Conservation (phyloP, 1,140 invertebrate species). For the Heliconius nattereri region DNA sequence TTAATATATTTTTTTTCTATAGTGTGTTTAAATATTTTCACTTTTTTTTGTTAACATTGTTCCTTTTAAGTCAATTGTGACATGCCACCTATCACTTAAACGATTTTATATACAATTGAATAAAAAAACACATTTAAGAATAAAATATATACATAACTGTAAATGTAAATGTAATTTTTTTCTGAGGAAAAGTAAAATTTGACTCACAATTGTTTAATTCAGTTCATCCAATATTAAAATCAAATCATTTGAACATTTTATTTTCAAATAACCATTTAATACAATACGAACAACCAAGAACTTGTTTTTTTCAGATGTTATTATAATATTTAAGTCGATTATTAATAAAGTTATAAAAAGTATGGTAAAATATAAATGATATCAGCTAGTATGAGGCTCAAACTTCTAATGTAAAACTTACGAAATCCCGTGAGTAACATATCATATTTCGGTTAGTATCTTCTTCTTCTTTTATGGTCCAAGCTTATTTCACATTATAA, state of each 20-base stretch:
- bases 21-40: background rate
- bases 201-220: background rate
- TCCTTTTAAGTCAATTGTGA: background rate
- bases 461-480: background rate
- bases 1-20: background rate
- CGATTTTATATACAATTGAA: background rate
- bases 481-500: background rate
- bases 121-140: no score
- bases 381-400: background rate
- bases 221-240: background rate
- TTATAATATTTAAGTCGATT: background rate
- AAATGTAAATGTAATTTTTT: background rate
- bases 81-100: background rate
- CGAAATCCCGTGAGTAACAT: background rate
- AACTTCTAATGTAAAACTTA: background rate
- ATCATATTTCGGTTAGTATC: constrained; percentile 3
- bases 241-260: background rate
- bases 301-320: background rate
- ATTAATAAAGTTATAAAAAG: background rate
- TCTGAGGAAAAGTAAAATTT: background rate
- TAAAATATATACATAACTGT: background rate
- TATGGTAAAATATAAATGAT: background rate
- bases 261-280: background rate
- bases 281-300: background rate
- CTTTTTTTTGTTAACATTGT: constrained; percentile 1